These are phyloP conservation scores for Serilophus lunatus DNA, from an alignment of 2,113 vertebrate species.

Conservation along the genomic window DNA sequence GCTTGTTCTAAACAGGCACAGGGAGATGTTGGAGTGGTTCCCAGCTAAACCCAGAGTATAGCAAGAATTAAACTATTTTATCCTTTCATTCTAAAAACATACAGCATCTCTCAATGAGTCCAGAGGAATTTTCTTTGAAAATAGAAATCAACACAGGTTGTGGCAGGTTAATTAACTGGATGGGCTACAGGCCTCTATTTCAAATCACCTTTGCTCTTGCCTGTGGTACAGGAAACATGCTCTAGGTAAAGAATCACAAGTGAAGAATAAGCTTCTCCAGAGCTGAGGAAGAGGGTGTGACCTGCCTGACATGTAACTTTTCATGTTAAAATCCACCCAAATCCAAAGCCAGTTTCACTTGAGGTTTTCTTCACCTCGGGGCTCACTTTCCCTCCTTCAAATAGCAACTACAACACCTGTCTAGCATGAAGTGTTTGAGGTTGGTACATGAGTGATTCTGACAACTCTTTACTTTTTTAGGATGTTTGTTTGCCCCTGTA, in stretches of 20 bases:
- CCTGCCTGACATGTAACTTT: not conserved
- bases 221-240: not conserved
- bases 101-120: not conserved
- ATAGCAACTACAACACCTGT: not conserved
- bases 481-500: not conserved
- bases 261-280: not conserved
- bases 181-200: not conserved
- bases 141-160: rapidly evolving
- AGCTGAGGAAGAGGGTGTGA: not conserved
- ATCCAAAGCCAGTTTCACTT: not conserved
- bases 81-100: not conserved
- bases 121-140: not conserved
- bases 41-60: not conserved
- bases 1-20: not conserved
- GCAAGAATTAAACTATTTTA: not conserved
- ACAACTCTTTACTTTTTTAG: not conserved
- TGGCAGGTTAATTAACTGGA: not conserved
- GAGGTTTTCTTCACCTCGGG: not conserved
- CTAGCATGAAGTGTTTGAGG: not conserved
- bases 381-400: not conserved
- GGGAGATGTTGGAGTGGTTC: not conserved
- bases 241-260: not conserved
- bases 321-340: not conserved
- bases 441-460: not conserved
- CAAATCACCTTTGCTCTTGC: not conserved